Percentiles rank a stretch among this genome's conserved stretches.
Evolutionary conservation across 2,888 invertebrate species (phyloP).

Genomic region (Ellobium chinense): DNA sequence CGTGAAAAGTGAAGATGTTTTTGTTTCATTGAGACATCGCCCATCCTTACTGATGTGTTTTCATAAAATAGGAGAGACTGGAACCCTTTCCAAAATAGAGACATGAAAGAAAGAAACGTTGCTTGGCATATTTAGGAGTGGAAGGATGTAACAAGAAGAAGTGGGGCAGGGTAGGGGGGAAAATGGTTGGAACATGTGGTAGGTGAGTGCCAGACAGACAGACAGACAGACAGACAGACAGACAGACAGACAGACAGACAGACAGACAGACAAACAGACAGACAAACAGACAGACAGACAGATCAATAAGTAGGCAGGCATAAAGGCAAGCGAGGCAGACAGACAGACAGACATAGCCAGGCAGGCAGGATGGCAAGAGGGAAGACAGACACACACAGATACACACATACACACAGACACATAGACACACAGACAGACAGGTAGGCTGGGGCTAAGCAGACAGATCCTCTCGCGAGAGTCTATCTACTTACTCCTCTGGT

Average conservation of each 20-base stretch:
- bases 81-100: no score
- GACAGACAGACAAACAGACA: slow-evolving; percentile 12
- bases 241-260: slow-evolving; percentile 7
- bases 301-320: background rate
- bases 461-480: no score
- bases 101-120: no score
- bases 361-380: background rate
- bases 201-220: background rate
- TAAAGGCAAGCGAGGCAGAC: background rate
- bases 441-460: background rate
- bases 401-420: slow-evolving; percentile 2
- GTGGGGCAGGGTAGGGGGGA: no score
- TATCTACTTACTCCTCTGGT: no score
- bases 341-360: slow-evolving; percentile 35
- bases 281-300: background rate
- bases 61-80: no score
- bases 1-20: no score
- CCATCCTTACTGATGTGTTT: no score
- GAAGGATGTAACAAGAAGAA: no score
- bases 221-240: background rate
- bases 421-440: slow-evolving; percentile 10
- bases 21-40: no score
- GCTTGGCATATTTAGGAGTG: no score
- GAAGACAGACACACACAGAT: background rate
- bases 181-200: no score